Percentiles rank a stretch among this genome's conserved stretches.
phyloP scores from a whole-genome alignment of 2,888 invertebrate genomes.

The Sesia apiformis region DNA sequence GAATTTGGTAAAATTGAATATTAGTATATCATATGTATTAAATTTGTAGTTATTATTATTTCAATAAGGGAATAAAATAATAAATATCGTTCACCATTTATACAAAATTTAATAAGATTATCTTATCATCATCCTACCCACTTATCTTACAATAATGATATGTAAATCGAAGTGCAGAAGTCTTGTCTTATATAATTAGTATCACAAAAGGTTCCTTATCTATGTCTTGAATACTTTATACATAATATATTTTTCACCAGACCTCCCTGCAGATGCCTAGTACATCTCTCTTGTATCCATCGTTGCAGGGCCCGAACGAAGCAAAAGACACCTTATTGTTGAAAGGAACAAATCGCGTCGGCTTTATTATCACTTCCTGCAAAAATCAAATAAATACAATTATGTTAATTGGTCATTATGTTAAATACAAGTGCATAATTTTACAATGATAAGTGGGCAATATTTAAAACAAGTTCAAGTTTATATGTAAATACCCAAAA shows the following conservation, averaged over 20 bases:
- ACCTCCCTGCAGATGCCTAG: conserved; percentile 57
- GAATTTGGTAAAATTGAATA: too few relatives aligned
- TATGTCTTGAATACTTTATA: not conserved
- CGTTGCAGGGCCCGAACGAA: conserved; percentile 33
- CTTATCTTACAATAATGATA: not conserved
- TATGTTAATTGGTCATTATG: not conserved
- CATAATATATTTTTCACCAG: conserved; percentile 22
- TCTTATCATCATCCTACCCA: too few relatives aligned
- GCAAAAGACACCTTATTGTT: conserved; percentile 44
- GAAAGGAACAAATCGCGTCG: conserved; percentile 41
- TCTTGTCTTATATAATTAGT: not conserved
- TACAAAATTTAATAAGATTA: too few relatives aligned
- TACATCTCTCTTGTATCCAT: conserved; percentile 47
- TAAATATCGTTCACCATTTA: too few relatives aligned
- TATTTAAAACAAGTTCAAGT: too few relatives aligned
- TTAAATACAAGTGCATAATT: too few relatives aligned
- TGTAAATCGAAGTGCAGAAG: not conserved
- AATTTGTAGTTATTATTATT: too few relatives aligned
- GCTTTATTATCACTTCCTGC: not conserved
- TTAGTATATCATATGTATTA: too few relatives aligned
- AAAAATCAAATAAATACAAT: not conserved
- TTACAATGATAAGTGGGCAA: too few relatives aligned
- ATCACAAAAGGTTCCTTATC: not conserved
- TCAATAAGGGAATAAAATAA: too few relatives aligned
- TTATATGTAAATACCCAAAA: too few relatives aligned